These are phyloP conservation scores for Philonicus albiceps DNA, from an alignment of 2,888 invertebrate species.

Conservation along the genomic window DNA sequence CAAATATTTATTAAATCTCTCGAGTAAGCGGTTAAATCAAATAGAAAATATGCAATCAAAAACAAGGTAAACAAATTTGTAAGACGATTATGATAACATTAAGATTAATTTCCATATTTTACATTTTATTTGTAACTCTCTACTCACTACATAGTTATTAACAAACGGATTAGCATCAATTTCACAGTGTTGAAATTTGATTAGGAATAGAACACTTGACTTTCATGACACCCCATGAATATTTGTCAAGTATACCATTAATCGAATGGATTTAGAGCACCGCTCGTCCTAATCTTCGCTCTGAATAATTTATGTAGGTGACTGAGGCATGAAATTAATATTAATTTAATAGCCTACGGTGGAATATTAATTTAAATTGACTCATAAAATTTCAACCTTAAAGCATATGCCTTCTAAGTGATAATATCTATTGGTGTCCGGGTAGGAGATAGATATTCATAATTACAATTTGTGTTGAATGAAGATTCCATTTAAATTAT, in stretches of 20 bases:
- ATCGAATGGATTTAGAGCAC: neutral
- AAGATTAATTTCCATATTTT: neutral
- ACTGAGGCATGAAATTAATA: neutral
- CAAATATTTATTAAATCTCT: too few species aligned
- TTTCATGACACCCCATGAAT: neutral
- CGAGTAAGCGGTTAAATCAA: too few species aligned
- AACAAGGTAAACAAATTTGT: neutral
- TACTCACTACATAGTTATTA: neutral
- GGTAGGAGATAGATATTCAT: neutral
- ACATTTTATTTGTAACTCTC: neutral
- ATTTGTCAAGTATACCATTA: neutral
- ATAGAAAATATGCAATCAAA: too few species aligned
- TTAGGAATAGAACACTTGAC: neutral
- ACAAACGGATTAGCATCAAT: neutral
- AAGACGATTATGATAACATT: neutral
- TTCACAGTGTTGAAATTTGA: neutral
- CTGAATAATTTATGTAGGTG: slow-evolving; percentile 14
- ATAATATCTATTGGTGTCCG: neutral
- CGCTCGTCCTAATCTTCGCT: neutral
- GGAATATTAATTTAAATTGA: slow-evolving; percentile 14
- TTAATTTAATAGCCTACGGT: slow-evolving; percentile 14
- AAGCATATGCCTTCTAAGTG: neutral
- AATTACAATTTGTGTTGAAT: neutral
- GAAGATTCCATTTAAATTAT: neutral
- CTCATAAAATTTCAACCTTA: neutral